Evolutionary conservation across 2,797 vertebrate species (phyloP), one percentile per base, ranked within the genome.

Genomic region (Orestias chungarensis): DNA sequence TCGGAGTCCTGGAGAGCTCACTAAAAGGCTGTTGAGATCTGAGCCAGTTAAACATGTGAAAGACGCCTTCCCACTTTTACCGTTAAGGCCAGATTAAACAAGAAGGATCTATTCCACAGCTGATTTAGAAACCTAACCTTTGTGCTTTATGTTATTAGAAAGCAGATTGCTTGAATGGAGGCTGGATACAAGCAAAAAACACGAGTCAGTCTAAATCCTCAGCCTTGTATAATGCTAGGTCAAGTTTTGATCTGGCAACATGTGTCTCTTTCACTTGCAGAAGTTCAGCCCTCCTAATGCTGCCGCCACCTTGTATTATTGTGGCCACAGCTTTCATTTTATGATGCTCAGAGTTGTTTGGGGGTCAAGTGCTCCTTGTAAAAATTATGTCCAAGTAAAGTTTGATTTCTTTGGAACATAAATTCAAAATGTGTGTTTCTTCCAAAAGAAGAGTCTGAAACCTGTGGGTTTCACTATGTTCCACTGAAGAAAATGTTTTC

Each of bases 1-100:
- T 66, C 5, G 1, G 23, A 31, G 25, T 25, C 20, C 55, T 29
- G 47, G 23, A 64, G 64, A 66, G 70, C 23, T 73, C 68, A 33
- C 67, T 38, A 15, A 79, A 69, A 23, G 49, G 14, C 25, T 64
- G 62, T 68, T 49, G 46, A 59, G 65, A 49, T 29, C 23, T 40
- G 64, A 64, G 69, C 66, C 59, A 18, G 43, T 49, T 47, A 49
- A 42, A 49, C 43, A 49, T 47, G 25, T 23, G 7, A 55, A 44
- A 46, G 62, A 54, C 49, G 47, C 68, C 49, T 27, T 25, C 64
- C 55, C 59, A 23, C 50, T 42, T 71, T 64, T 18, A 42, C 29
- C 18, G 17, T 38, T 50, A 38, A 62, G 23, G 54, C 40, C 71
- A 67, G 54, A 46, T 70, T 62, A 12, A 62, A 50, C 52, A 50